phyloP scores from a whole-genome alignment of 2,888 invertebrate species.

The Stramonita haemastoma region DNA sequence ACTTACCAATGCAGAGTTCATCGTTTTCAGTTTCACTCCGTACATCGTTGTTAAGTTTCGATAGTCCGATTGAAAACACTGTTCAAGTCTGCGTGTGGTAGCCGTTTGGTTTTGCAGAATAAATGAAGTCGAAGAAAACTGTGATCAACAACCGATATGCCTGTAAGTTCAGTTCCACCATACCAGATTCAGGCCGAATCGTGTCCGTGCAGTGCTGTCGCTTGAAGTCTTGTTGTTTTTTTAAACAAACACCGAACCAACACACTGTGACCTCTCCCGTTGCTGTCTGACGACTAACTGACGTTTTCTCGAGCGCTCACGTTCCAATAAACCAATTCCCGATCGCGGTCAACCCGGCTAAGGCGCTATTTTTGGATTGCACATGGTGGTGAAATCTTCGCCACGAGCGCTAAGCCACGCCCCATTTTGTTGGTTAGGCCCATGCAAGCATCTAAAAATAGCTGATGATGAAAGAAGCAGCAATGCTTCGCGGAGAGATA shows the following conservation, averaged over 20 bases:
- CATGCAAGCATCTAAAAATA: not conserved
- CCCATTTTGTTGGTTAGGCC: not conserved
- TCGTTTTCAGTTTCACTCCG: not conserved
- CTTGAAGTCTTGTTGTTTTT: not conserved
- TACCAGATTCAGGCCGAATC: not conserved
- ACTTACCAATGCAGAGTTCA: not conserved
- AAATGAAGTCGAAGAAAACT: slow-evolving; percentile 13
- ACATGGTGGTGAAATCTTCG: slow-evolving; percentile 6
- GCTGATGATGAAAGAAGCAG: not conserved
- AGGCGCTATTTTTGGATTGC: slow-evolving; percentile 20
- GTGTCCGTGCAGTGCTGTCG: not conserved
- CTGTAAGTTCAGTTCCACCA: not conserved
- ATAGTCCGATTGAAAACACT: not conserved
- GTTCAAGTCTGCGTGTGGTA: slow-evolving; percentile 18
- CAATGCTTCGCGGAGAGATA: not conserved
- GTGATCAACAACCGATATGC: not conserved
- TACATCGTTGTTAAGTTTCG: not conserved
- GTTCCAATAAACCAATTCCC: not conserved
- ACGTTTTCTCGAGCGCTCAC: not conserved
- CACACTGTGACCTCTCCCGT: not conserved
- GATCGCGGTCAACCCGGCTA: not conserved
- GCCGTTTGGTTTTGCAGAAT: not conserved
- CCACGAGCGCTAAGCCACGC: slow-evolving; percentile 1
- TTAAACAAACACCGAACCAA: too few species aligned
- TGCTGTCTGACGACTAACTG: not conserved